phyloP scores from a whole-genome alignment of 2,113 vertebrate species.

The Melanotaenia duboulayi region DNA sequence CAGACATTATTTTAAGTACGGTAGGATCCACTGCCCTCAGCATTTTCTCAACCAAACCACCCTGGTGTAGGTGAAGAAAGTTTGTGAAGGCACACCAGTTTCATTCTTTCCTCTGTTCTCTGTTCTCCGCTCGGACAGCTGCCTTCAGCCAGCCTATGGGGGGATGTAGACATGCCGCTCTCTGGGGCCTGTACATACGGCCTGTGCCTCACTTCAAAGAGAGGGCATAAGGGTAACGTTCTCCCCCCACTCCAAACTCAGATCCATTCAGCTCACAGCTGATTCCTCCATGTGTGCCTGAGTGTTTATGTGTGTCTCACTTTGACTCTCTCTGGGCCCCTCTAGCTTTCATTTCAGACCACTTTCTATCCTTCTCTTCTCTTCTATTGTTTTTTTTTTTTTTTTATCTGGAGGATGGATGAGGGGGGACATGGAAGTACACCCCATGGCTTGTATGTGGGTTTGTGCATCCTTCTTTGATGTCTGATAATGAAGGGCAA shows the following conservation, averaged over 20 bases:
- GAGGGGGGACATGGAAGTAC: constrained; percentile 45
- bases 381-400: constrained; percentile 7
- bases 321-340: constrained; percentile 73
- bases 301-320: constrained; percentile 66
- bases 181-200: constrained; percentile 79
- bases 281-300: constrained; percentile 68
- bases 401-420: constrained; percentile 54
- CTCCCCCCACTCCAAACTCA: constrained; percentile 66
- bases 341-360: constrained; percentile 75
- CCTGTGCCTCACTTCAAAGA: constrained; percentile 85
- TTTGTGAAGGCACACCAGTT: constrained; percentile 26
- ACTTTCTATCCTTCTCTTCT: constrained; percentile 45
- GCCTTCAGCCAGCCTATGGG: constrained; percentile 76
- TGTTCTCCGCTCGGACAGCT: constrained; percentile 50
- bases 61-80: constrained; percentile 37
- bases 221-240: constrained; percentile 76
- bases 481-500: constrained; percentile 59
- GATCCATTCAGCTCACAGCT: constrained; percentile 77
- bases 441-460: constrained; percentile 48
- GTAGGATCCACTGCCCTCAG: constrained; percentile 15
- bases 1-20: constrained; percentile 30
- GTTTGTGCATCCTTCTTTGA: constrained; percentile 57
- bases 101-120: constrained; percentile 38
- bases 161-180: constrained; percentile 73
- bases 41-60: constrained; percentile 22